These are phyloP conservation scores for Chaenogobius annularis DNA, from an alignment of 2,113 vertebrate species.

Conservation along the genomic window DNA sequence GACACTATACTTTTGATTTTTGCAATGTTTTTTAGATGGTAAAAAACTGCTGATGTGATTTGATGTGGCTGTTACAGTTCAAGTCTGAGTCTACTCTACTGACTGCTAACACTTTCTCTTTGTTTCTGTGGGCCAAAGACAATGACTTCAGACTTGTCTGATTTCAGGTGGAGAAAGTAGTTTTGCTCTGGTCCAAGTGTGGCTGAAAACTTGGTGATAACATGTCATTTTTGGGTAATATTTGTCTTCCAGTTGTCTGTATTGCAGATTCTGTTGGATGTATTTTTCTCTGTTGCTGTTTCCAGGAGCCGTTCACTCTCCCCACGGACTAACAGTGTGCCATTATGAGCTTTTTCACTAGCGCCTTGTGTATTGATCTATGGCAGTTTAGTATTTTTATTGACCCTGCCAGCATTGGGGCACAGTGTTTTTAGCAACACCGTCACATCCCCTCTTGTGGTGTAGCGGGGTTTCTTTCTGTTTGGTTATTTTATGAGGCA, in stretches of 20 bases:
- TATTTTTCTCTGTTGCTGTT: conserved; percentile 1
- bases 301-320: conserved; percentile 17
- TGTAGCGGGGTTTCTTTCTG: conserved; percentile 38
- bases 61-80: no score
- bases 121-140: no score
- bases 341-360: conserved; percentile 36
- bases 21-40: no score
- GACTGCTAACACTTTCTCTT: no score
- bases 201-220: not conserved
- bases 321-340: conserved; percentile 37
- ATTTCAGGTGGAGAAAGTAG: no score
- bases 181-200: not conserved
- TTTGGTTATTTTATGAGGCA: conserved; percentile 60
- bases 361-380: conserved; percentile 36
- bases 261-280: no score
- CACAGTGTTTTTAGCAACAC: conserved; percentile 18
- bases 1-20: no score
- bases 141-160: no score
- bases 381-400: conserved; percentile 23
- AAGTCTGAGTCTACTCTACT: no score
- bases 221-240: not conserved
- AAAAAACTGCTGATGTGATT: no score
- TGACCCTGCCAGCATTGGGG: conserved; percentile 32
- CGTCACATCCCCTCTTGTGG: conserved; percentile 13
- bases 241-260: not conserved